phyloP scores from a whole-genome alignment of 2,113 vertebrate genomes.

The Mastomys coucha region DNA sequence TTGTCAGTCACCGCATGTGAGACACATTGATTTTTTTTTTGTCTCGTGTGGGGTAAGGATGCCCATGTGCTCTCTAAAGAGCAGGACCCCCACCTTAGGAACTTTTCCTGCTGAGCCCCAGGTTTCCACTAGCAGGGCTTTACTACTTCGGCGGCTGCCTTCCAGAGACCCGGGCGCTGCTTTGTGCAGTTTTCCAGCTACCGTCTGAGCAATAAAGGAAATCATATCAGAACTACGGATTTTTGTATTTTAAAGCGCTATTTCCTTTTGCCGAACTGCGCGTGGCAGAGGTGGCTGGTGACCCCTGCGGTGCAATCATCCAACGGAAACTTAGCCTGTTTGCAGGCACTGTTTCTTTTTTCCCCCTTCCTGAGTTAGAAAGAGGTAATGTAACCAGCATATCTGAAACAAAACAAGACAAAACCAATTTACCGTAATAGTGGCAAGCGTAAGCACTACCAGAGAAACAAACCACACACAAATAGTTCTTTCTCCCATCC shows the following conservation, averaged over 20 bases:
- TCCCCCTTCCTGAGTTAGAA: background rate
- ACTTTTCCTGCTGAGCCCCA: conserved; percentile 71
- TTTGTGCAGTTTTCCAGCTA: conserved; percentile 77
- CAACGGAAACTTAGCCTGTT: conserved; percentile 69
- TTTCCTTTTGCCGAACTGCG: conserved; percentile 75
- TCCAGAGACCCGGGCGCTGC: conserved; percentile 63
- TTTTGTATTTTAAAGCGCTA: conserved; percentile 80
- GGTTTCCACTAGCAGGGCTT: conserved; percentile 48
- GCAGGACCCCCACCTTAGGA: conserved; percentile 55
- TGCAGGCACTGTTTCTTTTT: background rate
- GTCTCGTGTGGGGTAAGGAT: conserved; percentile 16
- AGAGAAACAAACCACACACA: conserved; percentile 31
- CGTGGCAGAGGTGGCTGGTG: conserved; percentile 62
- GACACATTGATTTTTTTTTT: conserved; percentile 68
- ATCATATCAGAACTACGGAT: conserved; percentile 71
- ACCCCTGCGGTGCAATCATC: conserved; percentile 74
- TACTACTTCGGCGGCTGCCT: background rate
- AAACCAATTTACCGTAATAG: background rate
- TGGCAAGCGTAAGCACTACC: conserved; percentile 2
- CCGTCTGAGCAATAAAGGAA: conserved; percentile 81
- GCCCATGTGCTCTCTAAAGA: conserved; percentile 34
- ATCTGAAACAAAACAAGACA: conserved; percentile 16
- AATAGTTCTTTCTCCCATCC: background rate
- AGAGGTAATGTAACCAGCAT: background rate
- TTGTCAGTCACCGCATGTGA: background rate